Evolutionary conservation across 2,888 invertebrate species (phyloP).

Genomic region (Neoitamus cyanurus): DNA sequence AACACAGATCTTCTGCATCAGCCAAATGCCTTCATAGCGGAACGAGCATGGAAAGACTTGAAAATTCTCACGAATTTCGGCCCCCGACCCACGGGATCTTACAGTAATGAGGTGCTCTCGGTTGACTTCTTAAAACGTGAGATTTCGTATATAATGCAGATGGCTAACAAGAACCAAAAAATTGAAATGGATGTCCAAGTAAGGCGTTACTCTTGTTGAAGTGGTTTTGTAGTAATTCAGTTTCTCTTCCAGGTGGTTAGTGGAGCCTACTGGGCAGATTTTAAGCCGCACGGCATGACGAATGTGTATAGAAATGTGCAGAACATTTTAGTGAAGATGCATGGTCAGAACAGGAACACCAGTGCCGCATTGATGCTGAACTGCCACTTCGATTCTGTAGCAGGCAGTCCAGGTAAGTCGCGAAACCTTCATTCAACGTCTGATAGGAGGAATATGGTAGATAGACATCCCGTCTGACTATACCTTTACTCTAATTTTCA

Average conservation of each 20-base stretch:
- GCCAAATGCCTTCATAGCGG: conserved; percentile 70
- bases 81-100: conserved; percentile 77
- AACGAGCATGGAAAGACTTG: conserved; percentile 74
- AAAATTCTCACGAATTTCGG: conserved; percentile 73
- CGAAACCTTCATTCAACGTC: too few species aligned
- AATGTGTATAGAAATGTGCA: conserved; percentile 85
- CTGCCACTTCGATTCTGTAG: conserved; percentile 91
- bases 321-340: conserved; percentile 81
- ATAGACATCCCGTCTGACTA: too few species aligned
- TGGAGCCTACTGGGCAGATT: conserved; percentile 81
- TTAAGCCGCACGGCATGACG: conserved; percentile 80
- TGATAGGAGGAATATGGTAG: too few species aligned
- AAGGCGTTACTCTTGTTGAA: background rate
- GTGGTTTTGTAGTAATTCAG: background rate
- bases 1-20: conserved; percentile 57
- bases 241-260: conserved; percentile 65
- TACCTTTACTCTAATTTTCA: background rate
- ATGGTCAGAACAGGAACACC: conserved; percentile 68
- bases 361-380: conserved; percentile 80
- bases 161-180: conserved; percentile 69
- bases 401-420: conserved; percentile 82
- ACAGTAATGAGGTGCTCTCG: conserved; percentile 82
- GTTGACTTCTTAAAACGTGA: conserved; percentile 72
- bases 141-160: conserved; percentile 68
- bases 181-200: conserved; percentile 77